Conservation (phyloP, 2,797 vertebrate genomes). For the Microchirus variegatus region DNA sequence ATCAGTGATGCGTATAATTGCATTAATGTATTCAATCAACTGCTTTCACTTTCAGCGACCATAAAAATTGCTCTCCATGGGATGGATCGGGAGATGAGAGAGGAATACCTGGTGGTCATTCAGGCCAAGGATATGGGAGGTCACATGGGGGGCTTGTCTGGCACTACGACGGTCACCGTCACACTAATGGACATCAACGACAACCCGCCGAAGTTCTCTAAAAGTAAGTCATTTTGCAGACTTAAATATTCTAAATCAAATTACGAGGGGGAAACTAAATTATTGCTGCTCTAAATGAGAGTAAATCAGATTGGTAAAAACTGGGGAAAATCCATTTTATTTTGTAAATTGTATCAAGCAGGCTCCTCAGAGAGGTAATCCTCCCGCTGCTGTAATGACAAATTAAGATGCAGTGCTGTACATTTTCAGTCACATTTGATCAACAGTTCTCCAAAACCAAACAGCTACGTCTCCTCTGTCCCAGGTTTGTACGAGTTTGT, state of each 20-base stretch:
- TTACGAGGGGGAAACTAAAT: slow-evolving; percentile 19
- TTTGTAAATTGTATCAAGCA: slow-evolving; percentile 39
- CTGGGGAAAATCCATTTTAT: slow-evolving; percentile 49
- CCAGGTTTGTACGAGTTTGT: slow-evolving; percentile 96
- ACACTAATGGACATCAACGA: slow-evolving; percentile 96
- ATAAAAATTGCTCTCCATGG: slow-evolving; percentile 97
- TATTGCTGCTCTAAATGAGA: slow-evolving; percentile 17
- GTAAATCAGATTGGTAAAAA: slow-evolving; percentile 33
- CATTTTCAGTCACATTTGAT: slow-evolving; percentile 9
- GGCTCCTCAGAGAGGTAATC: slow-evolving; percentile 33
- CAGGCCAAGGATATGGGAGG: slow-evolving; percentile 99
- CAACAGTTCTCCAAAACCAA: slow-evolving; percentile 20
- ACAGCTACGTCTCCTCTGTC: slow-evolving; percentile 9
- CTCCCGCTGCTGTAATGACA: slow-evolving; percentile 15
- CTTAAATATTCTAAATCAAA: slow-evolving; percentile 16
- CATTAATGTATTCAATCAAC: slow-evolving; percentile 54
- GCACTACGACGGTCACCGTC: slow-evolving; percentile 96
- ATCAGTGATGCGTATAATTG: slow-evolving; percentile 62
- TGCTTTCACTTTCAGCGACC: slow-evolving; percentile 84
- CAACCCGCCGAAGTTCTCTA: slow-evolving; percentile 97
- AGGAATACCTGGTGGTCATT: slow-evolving; percentile 97
- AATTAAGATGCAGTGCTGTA: slow-evolving; percentile 36
- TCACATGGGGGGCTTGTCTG: slow-evolving; percentile 96
- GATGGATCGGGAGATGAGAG: slow-evolving; percentile 98
- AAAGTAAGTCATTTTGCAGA: slow-evolving; percentile 84